These are phyloP conservation scores for Drosophila robusta DNA, from an alignment of 2,888 invertebrate species.

Conservation along the genomic window DNA sequence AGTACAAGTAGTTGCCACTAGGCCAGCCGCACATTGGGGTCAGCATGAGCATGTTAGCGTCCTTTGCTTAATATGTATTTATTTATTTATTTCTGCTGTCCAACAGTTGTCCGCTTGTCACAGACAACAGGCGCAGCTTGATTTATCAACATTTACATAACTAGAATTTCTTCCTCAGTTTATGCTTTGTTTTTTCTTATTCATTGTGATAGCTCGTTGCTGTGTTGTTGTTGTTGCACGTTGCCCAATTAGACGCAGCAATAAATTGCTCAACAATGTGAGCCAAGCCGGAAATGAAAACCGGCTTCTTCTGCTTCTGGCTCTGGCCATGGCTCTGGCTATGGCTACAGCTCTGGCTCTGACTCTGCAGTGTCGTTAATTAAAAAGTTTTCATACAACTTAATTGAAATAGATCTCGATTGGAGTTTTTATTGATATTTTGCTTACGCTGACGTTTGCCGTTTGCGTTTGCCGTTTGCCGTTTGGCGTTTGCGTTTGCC, in stretches of 20 bases:
- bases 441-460: constrained; percentile 72
- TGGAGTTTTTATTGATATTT: constrained; percentile 79
- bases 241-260: constrained; percentile 76
- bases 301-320: constrained; percentile 17
- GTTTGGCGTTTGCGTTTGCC: constrained; percentile 34
- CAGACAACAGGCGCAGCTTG: constrained; percentile 65
- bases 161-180: constrained; percentile 23
- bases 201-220: too few relatives aligned
- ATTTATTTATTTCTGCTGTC: constrained; percentile 74
- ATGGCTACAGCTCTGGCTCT: neutral
- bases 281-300: constrained; percentile 47
- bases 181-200: neutral
- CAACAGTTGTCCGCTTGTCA: constrained; percentile 74
- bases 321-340: neutral
- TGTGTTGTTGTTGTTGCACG: constrained; percentile 28
- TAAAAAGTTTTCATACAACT: constrained; percentile 80
- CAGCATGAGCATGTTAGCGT: constrained; percentile 59
- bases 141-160: constrained; percentile 77
- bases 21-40: constrained; percentile 51
- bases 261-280: constrained; percentile 64
- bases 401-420: constrained; percentile 80
- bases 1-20: constrained; percentile 35
- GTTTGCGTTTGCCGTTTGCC: constrained; percentile 23
- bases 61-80: constrained; percentile 61
- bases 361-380: constrained; percentile 73